phyloP scores from a whole-genome alignment of 2,797 vertebrate species.

The Nyctalus aviator region DNA sequence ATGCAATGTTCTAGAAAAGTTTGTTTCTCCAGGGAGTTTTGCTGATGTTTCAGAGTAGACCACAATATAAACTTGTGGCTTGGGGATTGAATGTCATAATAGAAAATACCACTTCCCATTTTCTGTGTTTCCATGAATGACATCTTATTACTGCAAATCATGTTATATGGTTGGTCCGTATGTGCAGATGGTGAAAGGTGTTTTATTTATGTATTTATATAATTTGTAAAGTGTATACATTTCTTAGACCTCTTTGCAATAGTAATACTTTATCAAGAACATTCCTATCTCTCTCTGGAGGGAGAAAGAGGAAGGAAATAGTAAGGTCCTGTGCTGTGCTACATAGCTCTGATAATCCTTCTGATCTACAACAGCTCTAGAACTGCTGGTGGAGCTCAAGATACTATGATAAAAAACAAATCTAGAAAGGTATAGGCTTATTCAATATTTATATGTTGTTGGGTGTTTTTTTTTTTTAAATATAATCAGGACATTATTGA shows the following conservation, averaged over 20 bases:
- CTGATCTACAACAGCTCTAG: not conserved
- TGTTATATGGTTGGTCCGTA: not conserved
- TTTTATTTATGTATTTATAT: conserved; percentile 54
- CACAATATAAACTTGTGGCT: conserved; percentile 25
- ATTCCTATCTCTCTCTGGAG: not conserved
- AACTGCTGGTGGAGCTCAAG: not conserved
- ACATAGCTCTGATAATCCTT: not conserved
- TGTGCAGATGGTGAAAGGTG: not conserved
- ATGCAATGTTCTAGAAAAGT: not conserved
- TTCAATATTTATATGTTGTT: not conserved
- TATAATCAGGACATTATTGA: not conserved
- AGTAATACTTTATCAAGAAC: not conserved
- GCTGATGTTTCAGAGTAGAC: conserved; percentile 31
- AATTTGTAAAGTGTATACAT: conserved; percentile 28
- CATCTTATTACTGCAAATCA: conserved; percentile 54
- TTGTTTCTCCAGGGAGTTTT: conserved; percentile 48
- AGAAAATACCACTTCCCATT: not conserved
- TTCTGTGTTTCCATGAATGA: conserved; percentile 58
- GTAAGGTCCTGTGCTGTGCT: not conserved
- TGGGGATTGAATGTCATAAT: conserved; percentile 21
- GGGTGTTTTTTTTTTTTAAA: not conserved
- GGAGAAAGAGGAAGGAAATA: not conserved
- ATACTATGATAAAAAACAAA: not conserved
- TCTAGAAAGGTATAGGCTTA: not conserved
- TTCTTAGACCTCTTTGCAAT: conserved; percentile 25